Evolutionary conservation across 2,888 invertebrate genomes (phyloP), one percentile per base, ranked within the genome.

Genomic region (Argyra leucocephala): DNA sequence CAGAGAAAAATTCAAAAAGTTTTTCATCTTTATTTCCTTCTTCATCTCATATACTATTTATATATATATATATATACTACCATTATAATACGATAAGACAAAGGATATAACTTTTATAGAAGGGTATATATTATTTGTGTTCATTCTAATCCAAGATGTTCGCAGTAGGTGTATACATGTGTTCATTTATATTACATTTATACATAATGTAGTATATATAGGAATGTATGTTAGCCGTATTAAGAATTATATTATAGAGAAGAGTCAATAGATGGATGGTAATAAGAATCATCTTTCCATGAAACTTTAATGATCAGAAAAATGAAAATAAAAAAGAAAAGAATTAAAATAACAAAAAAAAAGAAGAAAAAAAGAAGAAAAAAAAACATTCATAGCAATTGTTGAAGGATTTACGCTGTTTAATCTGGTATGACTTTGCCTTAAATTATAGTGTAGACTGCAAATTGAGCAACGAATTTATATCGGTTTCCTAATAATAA

Each of bases 21-120:
- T 48, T n/a, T 48, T 48, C 48, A 48, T 48, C 48, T 48, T 18
- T 48, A 48, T 48, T 48, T 48, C 48, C 48, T 48, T 31, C n/a
- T 31, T 48, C 48, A 48, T 15, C 7, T 48, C 18, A 1, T 48
- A 48, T 48, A 5, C 48, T 18, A 31, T 10, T 31, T 31, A 10
- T 31, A 31, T 10, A 7, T 5, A 31, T 7, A 31, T 10, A 7
- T 31, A 10, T 31, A 31, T 31, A 31, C 31, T 31, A 31, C 10
- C n/a, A n/a, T n/a, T 31, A 12, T 31, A 31, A 31, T 2, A n/a
- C 15, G 48, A 18, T 48, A 48, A 48, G 48, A 1, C 12, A 48
- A 31, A 31, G 1, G 12, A 26, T 6, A 26, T 6, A 26, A 26
- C 26, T 31, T 48, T 48, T 48, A 10, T 31, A 48, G 18, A 48